Percentiles rank a stretch among this genome's conserved stretches.
These are phyloP conservation scores for Strigamia crassipes DNA, from an alignment of 2,888 invertebrate genomes.

Conservation along the genomic window DNA sequence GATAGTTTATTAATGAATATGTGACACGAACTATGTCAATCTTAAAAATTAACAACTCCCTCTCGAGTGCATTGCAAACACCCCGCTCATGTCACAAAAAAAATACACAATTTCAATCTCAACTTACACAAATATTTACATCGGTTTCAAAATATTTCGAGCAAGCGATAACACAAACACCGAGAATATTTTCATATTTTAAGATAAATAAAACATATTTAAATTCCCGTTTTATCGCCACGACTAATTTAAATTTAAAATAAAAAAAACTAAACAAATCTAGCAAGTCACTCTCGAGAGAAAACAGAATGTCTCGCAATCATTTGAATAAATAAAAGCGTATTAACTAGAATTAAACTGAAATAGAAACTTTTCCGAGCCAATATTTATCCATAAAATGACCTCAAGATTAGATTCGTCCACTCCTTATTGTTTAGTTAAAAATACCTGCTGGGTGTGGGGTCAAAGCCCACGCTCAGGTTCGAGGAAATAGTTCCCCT, in stretches of 20 bases:
- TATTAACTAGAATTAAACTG: background rate
- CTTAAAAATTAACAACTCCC: slow-evolving; percentile 14
- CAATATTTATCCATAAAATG: too few species aligned
- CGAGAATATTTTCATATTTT: background rate
- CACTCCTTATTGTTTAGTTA: background rate
- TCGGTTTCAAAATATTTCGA: background rate
- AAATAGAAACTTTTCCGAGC: background rate
- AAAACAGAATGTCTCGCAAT: background rate
- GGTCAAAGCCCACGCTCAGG: background rate
- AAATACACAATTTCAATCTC: slow-evolving; percentile 20
- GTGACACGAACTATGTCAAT: background rate
- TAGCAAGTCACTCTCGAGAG: background rate
- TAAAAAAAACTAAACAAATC: too few species aligned
- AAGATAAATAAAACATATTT: too few species aligned
- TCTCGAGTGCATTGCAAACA: background rate
- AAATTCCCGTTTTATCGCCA: too few species aligned
- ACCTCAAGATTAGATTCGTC: background rate
- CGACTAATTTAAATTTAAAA: too few species aligned
- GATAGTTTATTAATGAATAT: background rate
- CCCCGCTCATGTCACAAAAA: background rate
- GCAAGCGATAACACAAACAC: background rate
- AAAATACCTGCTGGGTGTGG: background rate
- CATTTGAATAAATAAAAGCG: slow-evolving; percentile 15
- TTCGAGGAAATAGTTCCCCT: background rate
- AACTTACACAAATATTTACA: background rate